Conservation (phyloP, 2,113 vertebrate species). For the Rhea americana region DNA sequence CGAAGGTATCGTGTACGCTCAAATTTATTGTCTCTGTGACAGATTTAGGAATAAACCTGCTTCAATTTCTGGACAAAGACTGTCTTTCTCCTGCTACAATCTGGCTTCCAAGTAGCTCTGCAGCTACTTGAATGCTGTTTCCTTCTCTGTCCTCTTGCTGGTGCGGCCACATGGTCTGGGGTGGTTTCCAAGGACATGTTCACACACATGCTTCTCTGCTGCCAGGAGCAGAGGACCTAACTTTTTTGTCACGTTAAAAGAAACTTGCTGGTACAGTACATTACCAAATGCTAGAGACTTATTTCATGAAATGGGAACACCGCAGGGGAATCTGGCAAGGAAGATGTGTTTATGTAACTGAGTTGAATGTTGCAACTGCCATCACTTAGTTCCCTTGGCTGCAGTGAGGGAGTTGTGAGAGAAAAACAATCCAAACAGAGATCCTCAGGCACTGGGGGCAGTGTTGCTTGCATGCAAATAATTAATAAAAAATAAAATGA, state of each 20-base stretch:
- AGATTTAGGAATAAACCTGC: neutral
- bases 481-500: constrained; percentile 33
- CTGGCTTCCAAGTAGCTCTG: neutral
- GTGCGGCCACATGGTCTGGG: neutral
- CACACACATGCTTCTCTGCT: constrained; percentile 17
- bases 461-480: constrained; percentile 47
- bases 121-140: neutral
- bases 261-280: constrained; percentile 50
- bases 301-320: constrained; percentile 58
- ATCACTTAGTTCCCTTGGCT: constrained; percentile 67
- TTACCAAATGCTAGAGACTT: constrained; percentile 55
- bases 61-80: neutral
- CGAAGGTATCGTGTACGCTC: neutral
- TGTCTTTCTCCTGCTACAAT: constrained; percentile 3
- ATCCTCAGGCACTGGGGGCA: constrained; percentile 42
- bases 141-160: neutral
- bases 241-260: constrained; percentile 51
- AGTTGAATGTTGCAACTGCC: constrained; percentile 68
- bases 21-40: neutral
- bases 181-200: constrained; percentile 34
- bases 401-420: constrained; percentile 37
- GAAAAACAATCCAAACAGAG: constrained; percentile 61
- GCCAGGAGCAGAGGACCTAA: constrained; percentile 27
- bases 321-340: constrained; percentile 65
- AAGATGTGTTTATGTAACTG: constrained; percentile 66